Percentiles rank a stretch among this genome's conserved stretches.
These are phyloP conservation scores for Hipparchia semele DNA, from an alignment of 2,888 invertebrate species.

Conservation along the genomic window DNA sequence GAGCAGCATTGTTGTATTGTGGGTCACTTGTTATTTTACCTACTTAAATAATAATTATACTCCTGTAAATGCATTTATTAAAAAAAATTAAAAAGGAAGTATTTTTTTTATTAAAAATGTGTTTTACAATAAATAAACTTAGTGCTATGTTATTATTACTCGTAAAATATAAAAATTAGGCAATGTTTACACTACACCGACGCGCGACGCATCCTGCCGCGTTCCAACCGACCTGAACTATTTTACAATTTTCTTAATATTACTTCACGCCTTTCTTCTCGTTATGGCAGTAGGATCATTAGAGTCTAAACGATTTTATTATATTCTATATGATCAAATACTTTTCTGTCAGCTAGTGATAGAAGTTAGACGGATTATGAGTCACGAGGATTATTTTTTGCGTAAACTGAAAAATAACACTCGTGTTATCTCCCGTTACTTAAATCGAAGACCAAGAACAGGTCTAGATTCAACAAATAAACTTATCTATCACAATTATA, in stretches of 20 bases:
- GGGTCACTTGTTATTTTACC: no score
- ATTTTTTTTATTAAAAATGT: conserved; percentile 29
- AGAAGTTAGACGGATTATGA: no score
- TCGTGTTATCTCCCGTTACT: no score
- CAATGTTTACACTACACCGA: conserved; percentile 53
- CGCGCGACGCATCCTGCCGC: conserved; percentile 18
- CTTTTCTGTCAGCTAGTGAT: no score
- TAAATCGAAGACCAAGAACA: not conserved
- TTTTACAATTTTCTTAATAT: not conserved
- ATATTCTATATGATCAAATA: no score
- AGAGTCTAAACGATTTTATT: no score
- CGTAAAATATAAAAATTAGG: conserved; percentile 53
- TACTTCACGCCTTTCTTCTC: no score
- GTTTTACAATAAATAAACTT: conserved; percentile 51
- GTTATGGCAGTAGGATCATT: no score
- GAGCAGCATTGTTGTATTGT: not conserved
- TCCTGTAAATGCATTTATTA: not conserved
- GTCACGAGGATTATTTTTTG: no score
- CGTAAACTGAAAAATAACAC: no score
- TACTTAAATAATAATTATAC: no score
- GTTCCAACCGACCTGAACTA: not conserved
- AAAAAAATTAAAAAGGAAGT: not conserved
- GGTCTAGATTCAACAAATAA: not conserved
- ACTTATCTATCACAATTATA: conserved; percentile 44
- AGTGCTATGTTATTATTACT: conserved; percentile 57